Conservation (phyloP, 2,113 vertebrate species). For the Bambusicola thoracicus region DNA sequence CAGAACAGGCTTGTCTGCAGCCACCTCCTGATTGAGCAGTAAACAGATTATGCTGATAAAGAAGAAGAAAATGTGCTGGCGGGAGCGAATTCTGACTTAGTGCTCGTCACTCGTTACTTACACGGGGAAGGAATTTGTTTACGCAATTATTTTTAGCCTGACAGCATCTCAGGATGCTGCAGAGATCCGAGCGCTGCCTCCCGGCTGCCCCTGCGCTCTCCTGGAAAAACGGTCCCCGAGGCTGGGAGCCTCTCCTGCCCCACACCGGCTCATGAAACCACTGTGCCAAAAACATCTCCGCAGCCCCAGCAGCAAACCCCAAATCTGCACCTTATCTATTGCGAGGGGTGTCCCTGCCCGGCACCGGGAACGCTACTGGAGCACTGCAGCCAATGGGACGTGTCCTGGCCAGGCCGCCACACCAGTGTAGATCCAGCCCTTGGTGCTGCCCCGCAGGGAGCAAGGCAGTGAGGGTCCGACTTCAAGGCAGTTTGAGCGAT, state of each 20-base stretch:
- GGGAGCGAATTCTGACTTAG: constrained; percentile 19
- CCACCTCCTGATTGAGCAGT: constrained; percentile 22
- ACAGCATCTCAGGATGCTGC: not conserved
- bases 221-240: fast-evolving
- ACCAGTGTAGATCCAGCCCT: not conserved
- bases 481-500: constrained; percentile 55
- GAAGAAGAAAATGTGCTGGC: constrained; percentile 42
- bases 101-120: not conserved
- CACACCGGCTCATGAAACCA: fast-evolving
- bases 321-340: not conserved
- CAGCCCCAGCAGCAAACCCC: not conserved
- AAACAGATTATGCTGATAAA: not conserved
- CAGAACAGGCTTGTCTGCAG: constrained; percentile 9
- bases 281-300: fast-evolving
- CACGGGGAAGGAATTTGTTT: constrained; percentile 35
- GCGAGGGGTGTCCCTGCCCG: fast-evolving
- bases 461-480: not conserved
- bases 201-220: not conserved
- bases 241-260: not conserved
- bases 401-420: not conserved
- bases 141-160: constrained; percentile 26
- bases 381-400: fast-evolving
- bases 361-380: not conserved
- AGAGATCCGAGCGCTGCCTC: fast-evolving
- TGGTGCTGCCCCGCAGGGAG: not conserved